Evolutionary conservation across 1,140 invertebrate genomes (phyloP).

Genomic region (Dryas iulia): DNA sequence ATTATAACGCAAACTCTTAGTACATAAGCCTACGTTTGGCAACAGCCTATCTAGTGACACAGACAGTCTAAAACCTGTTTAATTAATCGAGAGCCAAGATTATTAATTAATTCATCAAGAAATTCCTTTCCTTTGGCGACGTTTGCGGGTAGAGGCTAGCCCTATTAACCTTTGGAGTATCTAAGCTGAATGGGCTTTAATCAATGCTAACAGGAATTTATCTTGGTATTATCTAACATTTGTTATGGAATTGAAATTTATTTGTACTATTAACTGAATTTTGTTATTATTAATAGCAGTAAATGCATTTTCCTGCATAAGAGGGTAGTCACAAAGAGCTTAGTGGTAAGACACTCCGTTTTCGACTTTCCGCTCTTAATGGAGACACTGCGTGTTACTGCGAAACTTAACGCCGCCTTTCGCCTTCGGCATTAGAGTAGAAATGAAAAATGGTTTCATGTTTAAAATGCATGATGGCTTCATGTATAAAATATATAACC

Average conservation of each 20-base stretch:
- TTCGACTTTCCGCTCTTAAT: too few relatives aligned
- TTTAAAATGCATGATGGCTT: too few relatives aligned
- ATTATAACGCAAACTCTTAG: not conserved
- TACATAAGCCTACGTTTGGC: not conserved
- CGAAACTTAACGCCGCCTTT: too few relatives aligned
- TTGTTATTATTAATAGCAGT: too few relatives aligned
- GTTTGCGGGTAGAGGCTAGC: constrained; percentile 3
- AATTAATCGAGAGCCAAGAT: constrained; percentile 1
- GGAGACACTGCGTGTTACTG: too few relatives aligned
- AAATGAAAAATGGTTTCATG: too few relatives aligned
- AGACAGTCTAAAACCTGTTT: constrained; percentile 5
- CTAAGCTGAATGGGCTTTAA: constrained; percentile 3
- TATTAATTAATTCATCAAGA: constrained; percentile 7
- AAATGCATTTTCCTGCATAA: too few relatives aligned
- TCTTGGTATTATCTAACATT: not conserved
- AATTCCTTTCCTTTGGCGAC: constrained; percentile 8
- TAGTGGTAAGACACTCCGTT: too few relatives aligned
- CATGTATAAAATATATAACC: too few relatives aligned
- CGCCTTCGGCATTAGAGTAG: too few relatives aligned
- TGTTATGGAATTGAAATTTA: not conserved
- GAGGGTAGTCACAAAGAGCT: too few relatives aligned
- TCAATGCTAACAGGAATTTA: constrained; percentile 4
- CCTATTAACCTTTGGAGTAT: constrained; percentile 4
- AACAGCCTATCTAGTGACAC: not conserved
- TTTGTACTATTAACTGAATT: not conserved